These are phyloP conservation scores for Halcyon chelicuti DNA, from an alignment of 2,797 vertebrate genomes.

Conservation along the genomic window DNA sequence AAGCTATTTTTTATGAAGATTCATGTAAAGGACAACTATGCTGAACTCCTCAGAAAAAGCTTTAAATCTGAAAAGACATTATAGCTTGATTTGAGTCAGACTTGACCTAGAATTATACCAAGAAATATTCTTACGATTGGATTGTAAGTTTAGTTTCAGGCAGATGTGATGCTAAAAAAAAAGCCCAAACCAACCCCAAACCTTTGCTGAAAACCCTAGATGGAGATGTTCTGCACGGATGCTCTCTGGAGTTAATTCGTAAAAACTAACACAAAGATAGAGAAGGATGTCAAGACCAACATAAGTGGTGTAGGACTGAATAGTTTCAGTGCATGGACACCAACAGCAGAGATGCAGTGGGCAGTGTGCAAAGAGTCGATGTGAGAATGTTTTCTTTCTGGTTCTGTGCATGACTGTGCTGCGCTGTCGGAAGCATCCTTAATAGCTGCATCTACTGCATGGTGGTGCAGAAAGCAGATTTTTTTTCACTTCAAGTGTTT, in stretches of 20 bases:
- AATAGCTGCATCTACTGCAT: slow-evolving; percentile 13
- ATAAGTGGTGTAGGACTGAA: neutral
- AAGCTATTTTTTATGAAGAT: neutral
- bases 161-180: neutral
- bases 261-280: neutral
- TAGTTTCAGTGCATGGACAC: neutral
- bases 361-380: neutral
- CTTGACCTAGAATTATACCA: neutral
- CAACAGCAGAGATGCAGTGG: neutral
- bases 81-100: neutral
- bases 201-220: neutral
- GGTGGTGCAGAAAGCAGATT: slow-evolving; percentile 3
- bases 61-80: neutral
- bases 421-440: neutral
- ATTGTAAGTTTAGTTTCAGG: neutral
- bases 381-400: neutral
- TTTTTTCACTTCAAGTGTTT: slow-evolving; percentile 81
- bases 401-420: slow-evolving; percentile 8
- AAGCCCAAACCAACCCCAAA: too few relatives aligned
- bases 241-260: neutral
- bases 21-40: neutral
- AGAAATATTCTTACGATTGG: neutral
- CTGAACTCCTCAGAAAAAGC: neutral
- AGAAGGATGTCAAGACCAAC: neutral
- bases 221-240: neutral